Conservation (phyloP, 2,113 vertebrate species). For the Trogon melanurus region DNA sequence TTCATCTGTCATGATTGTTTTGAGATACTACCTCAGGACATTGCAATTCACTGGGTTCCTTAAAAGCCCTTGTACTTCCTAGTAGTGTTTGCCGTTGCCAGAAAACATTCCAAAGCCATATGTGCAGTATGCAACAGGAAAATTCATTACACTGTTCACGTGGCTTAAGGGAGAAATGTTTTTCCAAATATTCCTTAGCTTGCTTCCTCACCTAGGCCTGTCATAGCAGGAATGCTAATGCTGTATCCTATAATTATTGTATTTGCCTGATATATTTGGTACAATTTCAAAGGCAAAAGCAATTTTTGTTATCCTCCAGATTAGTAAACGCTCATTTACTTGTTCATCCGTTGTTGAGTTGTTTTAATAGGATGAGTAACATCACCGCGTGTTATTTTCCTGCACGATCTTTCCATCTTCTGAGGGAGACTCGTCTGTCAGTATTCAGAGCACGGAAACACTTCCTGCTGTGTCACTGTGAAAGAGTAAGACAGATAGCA, state of each 20-base stretch:
- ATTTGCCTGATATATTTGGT: not conserved
- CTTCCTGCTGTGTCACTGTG: not conserved
- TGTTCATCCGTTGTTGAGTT: not conserved
- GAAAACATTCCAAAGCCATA: not conserved
- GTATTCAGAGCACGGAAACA: not conserved
- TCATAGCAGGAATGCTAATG: not conserved
- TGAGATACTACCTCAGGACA: not conserved
- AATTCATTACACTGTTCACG: fast-evolving
- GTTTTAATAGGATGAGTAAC: not conserved
- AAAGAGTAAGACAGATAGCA: not conserved
- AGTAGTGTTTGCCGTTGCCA: not conserved
- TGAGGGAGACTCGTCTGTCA: not conserved
- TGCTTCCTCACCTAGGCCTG: not conserved
- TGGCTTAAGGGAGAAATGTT: not conserved
- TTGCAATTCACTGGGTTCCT: not conserved
- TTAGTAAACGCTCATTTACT: not conserved
- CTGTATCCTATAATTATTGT: not conserved
- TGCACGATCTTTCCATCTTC: not conserved
- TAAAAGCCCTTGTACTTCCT: not conserved
- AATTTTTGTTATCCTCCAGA: not conserved
- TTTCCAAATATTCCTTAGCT: not conserved
- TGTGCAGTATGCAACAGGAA: not conserved
- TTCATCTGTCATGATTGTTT: not conserved
- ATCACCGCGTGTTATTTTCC: not conserved
- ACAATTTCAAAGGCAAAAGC: not conserved